Evolutionary conservation across 2,113 vertebrate species (phyloP).

Genomic region (Bos indicus): DNA sequence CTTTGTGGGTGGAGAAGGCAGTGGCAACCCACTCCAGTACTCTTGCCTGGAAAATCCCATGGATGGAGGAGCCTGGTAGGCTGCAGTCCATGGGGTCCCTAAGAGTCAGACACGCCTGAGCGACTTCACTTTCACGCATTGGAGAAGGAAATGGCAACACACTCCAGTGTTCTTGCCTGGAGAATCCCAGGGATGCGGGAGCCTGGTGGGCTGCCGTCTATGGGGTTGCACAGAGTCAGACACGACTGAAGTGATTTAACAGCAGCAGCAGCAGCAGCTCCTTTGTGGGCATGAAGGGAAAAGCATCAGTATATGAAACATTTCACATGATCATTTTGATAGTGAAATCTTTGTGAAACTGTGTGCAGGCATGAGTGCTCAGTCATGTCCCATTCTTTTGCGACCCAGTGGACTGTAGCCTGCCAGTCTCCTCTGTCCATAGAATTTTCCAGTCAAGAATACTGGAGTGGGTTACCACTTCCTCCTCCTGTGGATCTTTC

Average conservation of each 20-base stretch:
- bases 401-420: neutral
- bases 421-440: neutral
- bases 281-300: neutral
- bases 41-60: neutral
- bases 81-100: neutral
- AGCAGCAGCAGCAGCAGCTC: neutral
- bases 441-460: neutral
- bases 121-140: neutral
- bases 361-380: neutral
- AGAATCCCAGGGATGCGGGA: neutral
- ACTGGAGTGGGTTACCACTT: neutral
- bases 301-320: neutral
- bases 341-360: neutral
- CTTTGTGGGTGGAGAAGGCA: neutral
- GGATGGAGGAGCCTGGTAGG: neutral
- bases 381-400: neutral
- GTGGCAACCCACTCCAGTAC: neutral
- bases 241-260: accelerated
- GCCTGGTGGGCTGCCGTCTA: neutral
- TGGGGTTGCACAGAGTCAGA: accelerated
- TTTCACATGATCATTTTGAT: neutral
- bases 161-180: neutral
- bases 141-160: neutral
- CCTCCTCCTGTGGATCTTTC: neutral
- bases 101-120: neutral